Percentiles rank a stretch among this genome's conserved stretches.
These are phyloP conservation scores for Lemur catta DNA, from an alignment of 2,797 vertebrate species.

Conservation along the genomic window DNA sequence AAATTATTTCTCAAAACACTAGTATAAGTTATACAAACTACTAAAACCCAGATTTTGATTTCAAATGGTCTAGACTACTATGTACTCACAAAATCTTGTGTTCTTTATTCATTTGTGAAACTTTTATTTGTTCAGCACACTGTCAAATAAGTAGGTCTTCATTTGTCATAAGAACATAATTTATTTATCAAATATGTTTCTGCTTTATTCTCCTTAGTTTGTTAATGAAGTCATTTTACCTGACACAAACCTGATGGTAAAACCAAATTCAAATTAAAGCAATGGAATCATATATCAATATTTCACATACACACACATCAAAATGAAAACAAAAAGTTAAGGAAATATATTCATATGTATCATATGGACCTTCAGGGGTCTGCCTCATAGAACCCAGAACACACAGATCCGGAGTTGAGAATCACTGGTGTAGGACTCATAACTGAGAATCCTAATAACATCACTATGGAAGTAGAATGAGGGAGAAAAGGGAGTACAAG, in stretches of 20 bases:
- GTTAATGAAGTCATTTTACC: not conserved
- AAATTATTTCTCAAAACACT: not conserved
- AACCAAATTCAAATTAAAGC: not conserved
- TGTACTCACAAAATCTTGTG: not conserved
- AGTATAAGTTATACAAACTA: not conserved
- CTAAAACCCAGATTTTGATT: not conserved
- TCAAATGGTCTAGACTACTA: not conserved
- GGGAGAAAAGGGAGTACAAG: rapidly evolving
- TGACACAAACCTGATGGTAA: not conserved
- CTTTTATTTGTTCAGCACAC: not conserved
- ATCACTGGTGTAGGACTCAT: not conserved
- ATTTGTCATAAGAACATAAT: not conserved
- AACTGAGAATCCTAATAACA: not conserved
- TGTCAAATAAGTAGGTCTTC: not conserved
- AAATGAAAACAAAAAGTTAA: not conserved
- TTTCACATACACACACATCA: not conserved
- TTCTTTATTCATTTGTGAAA: not conserved
- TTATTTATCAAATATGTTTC: not conserved
- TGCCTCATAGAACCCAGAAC: not conserved
- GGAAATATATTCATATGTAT: not conserved
- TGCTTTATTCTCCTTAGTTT: not conserved
- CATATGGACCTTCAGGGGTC: not conserved
- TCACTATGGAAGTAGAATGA: rapidly evolving
- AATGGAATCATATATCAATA: not conserved
- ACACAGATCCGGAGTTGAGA: not conserved